phyloP scores from a whole-genome alignment of 2,113 vertebrate genomes.

The Podarcis raffonei region DNA sequence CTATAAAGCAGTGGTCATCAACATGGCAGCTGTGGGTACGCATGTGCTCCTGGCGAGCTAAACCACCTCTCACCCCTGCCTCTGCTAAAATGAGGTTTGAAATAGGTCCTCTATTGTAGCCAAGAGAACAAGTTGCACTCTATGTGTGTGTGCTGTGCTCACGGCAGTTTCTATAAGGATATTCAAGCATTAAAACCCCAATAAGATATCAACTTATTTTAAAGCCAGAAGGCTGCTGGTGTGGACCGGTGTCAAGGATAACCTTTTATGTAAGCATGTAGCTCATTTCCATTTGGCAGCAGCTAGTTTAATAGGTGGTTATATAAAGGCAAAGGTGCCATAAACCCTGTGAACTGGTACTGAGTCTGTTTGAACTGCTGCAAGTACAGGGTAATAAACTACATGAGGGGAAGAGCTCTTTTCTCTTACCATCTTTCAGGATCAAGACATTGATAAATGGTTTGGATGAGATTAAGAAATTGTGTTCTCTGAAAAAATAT shows the following conservation, averaged over 20 bases:
- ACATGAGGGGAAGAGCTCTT: not conserved
- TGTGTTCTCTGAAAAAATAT: not conserved
- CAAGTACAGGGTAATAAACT: not conserved
- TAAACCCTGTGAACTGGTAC: not conserved
- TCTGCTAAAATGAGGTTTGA: too few relatives aligned
- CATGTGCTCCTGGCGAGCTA: too few relatives aligned
- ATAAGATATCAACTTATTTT: not conserved
- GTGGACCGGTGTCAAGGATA: not conserved
- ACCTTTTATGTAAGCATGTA: not conserved
- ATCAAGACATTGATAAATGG: not conserved
- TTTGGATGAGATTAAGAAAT: not conserved
- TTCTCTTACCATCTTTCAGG: not conserved
- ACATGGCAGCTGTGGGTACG: too few relatives aligned
- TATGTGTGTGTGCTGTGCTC: too few relatives aligned
- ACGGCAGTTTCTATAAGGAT: too few relatives aligned
- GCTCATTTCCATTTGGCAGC: not conserved
- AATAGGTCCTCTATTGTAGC: too few relatives aligned
- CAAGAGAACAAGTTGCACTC: too few relatives aligned
- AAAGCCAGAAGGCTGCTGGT: not conserved
- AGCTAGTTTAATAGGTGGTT: not conserved
- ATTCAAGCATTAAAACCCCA: not conserved
- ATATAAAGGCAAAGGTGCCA: not conserved
- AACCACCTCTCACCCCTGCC: too few relatives aligned
- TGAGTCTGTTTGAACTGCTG: not conserved
- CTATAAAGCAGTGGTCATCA: too few relatives aligned